These are phyloP conservation scores for Coilia nasus DNA, from an alignment of 2,797 vertebrate genomes.

Conservation along the genomic window DNA sequence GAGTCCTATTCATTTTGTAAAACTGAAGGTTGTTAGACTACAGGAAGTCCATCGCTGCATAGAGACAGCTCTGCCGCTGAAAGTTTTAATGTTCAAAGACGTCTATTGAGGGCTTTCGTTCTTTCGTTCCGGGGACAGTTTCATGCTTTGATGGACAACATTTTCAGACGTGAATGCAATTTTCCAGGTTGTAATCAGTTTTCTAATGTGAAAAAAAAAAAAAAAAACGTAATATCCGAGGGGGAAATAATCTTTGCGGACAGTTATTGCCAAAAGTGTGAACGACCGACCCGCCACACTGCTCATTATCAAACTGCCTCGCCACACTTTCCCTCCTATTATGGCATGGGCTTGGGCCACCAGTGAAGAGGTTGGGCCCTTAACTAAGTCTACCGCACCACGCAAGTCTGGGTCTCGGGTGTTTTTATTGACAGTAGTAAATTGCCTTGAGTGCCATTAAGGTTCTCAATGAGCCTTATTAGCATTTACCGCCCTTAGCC, in stretches of 20 bases:
- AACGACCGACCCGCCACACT: neutral
- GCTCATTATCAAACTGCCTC: neutral
- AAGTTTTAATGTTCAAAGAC: neutral
- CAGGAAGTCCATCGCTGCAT: too few relatives aligned
- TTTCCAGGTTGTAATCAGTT: constrained; percentile 36
- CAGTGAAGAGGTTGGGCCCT: neutral
- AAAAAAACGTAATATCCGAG: constrained; percentile 14
- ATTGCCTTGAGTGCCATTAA: constrained; percentile 4
- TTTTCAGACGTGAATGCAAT: neutral
- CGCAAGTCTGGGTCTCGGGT: neutral
- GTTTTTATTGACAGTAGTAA: constrained; percentile 27
- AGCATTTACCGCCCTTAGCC: neutral
- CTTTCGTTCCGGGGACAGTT: neutral
- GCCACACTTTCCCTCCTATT: neutral
- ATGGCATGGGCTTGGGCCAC: neutral
- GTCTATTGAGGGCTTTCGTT: neutral
- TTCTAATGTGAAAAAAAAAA: neutral
- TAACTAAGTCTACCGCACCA: neutral
- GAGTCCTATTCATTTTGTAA: neutral
- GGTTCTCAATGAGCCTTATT: constrained; percentile 27
- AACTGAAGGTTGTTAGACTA: neutral
- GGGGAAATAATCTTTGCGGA: constrained; percentile 17
- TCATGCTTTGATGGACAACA: neutral
- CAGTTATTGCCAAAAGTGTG: neutral
- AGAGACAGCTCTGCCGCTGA: neutral